These are phyloP conservation scores for Hyperoodon ampullatus DNA, from an alignment of 2,113 vertebrate species.

Conservation along the genomic window DNA sequence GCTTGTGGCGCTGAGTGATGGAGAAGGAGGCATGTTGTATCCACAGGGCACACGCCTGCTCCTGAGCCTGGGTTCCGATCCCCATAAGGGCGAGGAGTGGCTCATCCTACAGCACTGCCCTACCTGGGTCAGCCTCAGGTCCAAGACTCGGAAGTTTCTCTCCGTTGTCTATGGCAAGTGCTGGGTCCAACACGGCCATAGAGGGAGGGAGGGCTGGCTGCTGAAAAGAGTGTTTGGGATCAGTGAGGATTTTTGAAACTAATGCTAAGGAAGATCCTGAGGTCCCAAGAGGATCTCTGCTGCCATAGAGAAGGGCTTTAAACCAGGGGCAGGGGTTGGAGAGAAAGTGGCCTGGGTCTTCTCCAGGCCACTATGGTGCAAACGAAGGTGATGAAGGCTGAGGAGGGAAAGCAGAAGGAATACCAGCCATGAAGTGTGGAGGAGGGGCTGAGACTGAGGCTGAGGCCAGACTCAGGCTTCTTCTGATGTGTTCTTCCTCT, in stretches of 20 bases:
- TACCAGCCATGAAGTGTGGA: background rate
- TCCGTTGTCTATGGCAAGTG: constrained; percentile 78
- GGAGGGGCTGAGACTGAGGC: background rate
- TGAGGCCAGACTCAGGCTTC: background rate
- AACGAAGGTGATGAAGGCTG: background rate
- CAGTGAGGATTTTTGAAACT: background rate
- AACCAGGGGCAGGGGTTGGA: background rate
- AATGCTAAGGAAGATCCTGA: background rate
- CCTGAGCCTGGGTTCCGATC: constrained; percentile 72
- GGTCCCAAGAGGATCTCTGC: background rate
- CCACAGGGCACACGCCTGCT: constrained; percentile 74
- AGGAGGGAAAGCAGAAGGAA: background rate
- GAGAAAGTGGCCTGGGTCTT: background rate
- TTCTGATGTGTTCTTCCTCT: background rate
- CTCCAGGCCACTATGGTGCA: background rate
- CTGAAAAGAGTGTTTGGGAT: background rate
- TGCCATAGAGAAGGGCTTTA: background rate
- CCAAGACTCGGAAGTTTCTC: constrained; percentile 68
- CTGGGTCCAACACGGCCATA: background rate
- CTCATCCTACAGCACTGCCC: constrained; percentile 79
- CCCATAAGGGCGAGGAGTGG: constrained; percentile 70
- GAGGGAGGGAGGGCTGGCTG: background rate
- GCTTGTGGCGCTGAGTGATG: constrained; percentile 66
- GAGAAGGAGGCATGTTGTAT: constrained; percentile 75
- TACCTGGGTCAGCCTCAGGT: constrained; percentile 75